Evolutionary conservation across 2,113 vertebrate genomes (phyloP).

Genomic region (Ochotona princeps): DNA sequence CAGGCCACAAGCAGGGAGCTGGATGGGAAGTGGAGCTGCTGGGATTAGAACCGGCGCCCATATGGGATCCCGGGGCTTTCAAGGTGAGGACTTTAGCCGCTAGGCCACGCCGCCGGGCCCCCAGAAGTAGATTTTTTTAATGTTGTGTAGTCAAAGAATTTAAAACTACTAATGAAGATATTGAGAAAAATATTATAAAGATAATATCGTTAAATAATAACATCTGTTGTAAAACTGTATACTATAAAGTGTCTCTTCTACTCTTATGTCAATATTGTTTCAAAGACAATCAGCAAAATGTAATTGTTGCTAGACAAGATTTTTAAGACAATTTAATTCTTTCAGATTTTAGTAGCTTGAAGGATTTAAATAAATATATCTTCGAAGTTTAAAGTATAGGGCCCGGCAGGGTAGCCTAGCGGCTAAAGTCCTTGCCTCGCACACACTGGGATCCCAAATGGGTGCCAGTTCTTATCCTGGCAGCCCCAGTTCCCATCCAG

Average conservation of each 20-base stretch:
- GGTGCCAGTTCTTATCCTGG: no score
- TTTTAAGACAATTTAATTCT: conserved; percentile 11
- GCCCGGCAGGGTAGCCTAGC: no score
- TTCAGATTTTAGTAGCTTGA: conserved; percentile 25
- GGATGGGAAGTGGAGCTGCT: no score
- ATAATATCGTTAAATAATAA: background rate
- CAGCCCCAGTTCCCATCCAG: no score
- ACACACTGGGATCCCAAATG: no score
- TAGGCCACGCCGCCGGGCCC: no score
- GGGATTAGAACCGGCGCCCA: no score
- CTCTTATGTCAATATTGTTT: background rate
- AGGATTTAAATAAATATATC: conserved; percentile 27
- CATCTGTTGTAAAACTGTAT: background rate
- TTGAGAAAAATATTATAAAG: background rate
- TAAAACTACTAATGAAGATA: conserved; percentile 42
- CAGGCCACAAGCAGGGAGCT: no score
- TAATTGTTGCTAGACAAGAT: background rate
- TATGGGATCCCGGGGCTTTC: no score
- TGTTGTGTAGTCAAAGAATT: background rate
- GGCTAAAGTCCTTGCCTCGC: no score
- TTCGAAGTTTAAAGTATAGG: conserved; percentile 37
- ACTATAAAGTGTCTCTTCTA: conserved; percentile 21
- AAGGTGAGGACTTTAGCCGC: no score
- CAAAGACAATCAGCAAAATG: conserved; percentile 46
- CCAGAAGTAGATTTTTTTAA: background rate